phyloP scores from a whole-genome alignment of 1,140 invertebrate species.

The Pteromalus puparum region DNA sequence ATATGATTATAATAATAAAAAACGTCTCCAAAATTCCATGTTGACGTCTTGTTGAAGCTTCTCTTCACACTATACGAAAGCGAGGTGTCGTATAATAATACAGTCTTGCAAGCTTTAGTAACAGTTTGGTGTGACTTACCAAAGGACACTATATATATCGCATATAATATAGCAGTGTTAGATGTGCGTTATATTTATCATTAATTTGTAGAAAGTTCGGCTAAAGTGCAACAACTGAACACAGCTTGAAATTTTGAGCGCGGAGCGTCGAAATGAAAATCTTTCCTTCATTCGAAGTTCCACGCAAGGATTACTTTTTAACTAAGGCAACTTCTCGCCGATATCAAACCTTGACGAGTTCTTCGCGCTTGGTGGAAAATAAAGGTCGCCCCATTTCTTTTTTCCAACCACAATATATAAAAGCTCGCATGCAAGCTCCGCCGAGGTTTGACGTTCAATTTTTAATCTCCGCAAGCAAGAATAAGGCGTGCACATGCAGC shows the following conservation, averaged over 20 bases:
- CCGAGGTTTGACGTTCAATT: neutral
- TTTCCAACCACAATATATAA: too few species aligned
- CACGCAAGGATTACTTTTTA: too few species aligned
- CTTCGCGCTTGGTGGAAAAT: too few species aligned
- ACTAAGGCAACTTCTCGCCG: too few species aligned
- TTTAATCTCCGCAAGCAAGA: neutral
- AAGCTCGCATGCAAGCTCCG: neutral
- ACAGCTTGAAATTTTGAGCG: neutral
- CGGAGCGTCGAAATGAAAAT: neutral
- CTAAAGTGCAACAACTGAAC: neutral
- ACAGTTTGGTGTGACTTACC: neutral
- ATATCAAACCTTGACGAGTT: too few species aligned
- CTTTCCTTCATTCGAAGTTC: too few species aligned
- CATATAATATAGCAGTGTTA: neutral
- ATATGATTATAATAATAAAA: neutral
- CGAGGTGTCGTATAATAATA: neutral
- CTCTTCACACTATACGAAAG: neutral
- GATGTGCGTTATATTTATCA: neutral
- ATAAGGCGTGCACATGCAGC: neutral
- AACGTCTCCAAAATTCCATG: slow-evolving; percentile 21
- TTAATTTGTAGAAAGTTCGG: neutral
- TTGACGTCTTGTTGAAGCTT: slow-evolving; percentile 23
- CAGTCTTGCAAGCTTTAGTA: neutral
- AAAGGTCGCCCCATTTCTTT: too few species aligned
- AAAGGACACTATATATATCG: neutral